These are phyloP conservation scores for Aphelenchoides besseyi DNA, from an alignment of 1,140 invertebrate genomes.

Conservation along the genomic window DNA sequence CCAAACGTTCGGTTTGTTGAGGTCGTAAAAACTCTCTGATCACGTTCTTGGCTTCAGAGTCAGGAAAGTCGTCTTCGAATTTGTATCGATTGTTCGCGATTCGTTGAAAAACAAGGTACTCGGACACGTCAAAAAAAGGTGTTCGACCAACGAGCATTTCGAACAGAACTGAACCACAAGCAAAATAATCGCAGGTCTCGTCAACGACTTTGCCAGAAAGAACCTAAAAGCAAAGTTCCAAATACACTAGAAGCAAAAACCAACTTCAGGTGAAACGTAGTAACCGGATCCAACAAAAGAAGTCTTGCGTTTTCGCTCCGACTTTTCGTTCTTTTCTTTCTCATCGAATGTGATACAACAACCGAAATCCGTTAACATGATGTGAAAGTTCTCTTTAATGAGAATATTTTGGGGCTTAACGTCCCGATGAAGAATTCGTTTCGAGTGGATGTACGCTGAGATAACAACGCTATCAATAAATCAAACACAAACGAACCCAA, in stretches of 20 bases:
- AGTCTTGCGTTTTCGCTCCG: constrained; percentile 64
- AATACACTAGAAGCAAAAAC: constrained; percentile 65
- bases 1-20: constrained; percentile 20
- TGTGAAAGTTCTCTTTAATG: constrained; percentile 40
- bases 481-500: constrained; percentile 35
- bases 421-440: constrained; percentile 41
- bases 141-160: constrained; percentile 88
- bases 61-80: constrained; percentile 82
- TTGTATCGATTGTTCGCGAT: constrained; percentile 84
- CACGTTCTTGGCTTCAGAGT: constrained; percentile 60
- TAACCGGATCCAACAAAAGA: constrained; percentile 97
- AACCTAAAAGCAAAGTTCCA: constrained; percentile 47
- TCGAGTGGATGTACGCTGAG: constrained; percentile 40
- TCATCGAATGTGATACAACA: constrained; percentile 24
- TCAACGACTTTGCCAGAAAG: constrained; percentile 62
- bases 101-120: constrained; percentile 94
- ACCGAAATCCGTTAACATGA: constrained; percentile 47
- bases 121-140: constrained; percentile 83
- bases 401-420: constrained; percentile 48
- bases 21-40: constrained; percentile 16
- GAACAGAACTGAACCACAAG: constrained; percentile 89
- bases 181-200: constrained; percentile 84
- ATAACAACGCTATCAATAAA: neutral
- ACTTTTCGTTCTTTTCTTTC: neutral
- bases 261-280: constrained; percentile 92